These are phyloP conservation scores for Mus musculus DNA, from an alignment of 2,113 vertebrate genomes.

Conservation along the genomic window GRCm39 chr9:89200501-89201000, in stretches of 20 bases:
- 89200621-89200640: not conserved
- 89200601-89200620: too few species aligned
- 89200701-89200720: not conserved
- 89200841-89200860: not conserved
- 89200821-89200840: not conserved
- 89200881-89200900: not conserved
- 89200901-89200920: not conserved
- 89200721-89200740: not conserved
- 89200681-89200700: not conserved
- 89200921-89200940: not conserved
- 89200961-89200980: not conserved
- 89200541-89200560: too few species aligned
- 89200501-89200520: too few species aligned
- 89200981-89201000: not conserved
- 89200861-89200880: not conserved
- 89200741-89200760: not conserved
- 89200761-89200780: not conserved
- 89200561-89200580: not conserved
- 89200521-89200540: not conserved
- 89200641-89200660: not conserved
- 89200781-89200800: not conserved
- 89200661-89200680: not conserved
- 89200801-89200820: not conserved
- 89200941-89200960: not conserved
- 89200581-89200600: not conserved